These are phyloP conservation scores for Oreortyx pictus DNA, from an alignment of 2,797 vertebrate species.

Conservation along the genomic window DNA sequence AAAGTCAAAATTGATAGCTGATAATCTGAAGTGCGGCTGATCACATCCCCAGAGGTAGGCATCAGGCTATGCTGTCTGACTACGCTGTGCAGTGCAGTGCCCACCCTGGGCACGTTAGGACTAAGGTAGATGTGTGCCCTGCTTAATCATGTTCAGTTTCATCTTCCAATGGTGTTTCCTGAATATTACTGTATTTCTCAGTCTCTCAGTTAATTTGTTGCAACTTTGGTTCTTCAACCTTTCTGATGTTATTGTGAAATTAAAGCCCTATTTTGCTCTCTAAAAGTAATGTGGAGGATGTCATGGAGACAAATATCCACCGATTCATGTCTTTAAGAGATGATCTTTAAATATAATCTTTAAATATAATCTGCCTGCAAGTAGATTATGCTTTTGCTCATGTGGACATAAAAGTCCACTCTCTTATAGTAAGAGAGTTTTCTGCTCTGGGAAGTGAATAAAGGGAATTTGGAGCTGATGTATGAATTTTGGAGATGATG, in stretches of 20 bases:
- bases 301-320: not conserved
- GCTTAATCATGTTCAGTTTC: not conserved
- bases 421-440: not conserved
- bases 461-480: not conserved
- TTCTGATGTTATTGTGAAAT: not conserved
- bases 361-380: constrained; percentile 7
- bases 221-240: not conserved
- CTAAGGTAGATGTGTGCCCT: accelerated
- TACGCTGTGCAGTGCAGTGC: not conserved
- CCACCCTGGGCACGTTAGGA: not conserved
- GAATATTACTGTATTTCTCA: not conserved
- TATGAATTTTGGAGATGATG: not conserved
- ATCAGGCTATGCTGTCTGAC: not conserved
- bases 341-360: constrained; percentile 31
- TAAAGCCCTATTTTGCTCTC: not conserved
- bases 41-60: not conserved
- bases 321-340: not conserved
- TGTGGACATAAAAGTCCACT: not conserved
- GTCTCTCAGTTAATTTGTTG: not conserved
- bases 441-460: not conserved
- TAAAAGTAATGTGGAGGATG: not conserved
- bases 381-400: constrained; percentile 11
- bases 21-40: not conserved
- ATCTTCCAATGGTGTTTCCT: not conserved
- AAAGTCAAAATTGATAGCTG: not conserved